phyloP scores from a whole-genome alignment of 2,888 invertebrate species.

The Syrista parreyssii region DNA sequence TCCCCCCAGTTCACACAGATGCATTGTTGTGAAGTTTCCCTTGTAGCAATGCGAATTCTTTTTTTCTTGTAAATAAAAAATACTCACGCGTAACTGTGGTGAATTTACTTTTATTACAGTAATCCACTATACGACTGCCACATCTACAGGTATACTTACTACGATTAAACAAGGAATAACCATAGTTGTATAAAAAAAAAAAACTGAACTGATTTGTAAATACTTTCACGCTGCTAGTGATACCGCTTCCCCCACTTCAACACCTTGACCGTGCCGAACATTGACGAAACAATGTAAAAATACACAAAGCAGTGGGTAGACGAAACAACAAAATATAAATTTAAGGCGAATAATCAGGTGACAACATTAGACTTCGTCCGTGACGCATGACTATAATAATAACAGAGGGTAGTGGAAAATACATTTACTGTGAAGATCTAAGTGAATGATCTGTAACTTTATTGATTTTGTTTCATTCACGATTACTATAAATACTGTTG shows the following conservation, averaged over 20 bases:
- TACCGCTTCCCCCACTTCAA: not conserved
- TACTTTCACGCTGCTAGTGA: not conserved
- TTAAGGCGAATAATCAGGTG: no score
- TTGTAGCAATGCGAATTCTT: not conserved
- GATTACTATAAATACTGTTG: conserved; percentile 31
- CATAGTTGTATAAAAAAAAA: not conserved
- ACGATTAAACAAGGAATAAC: not conserved
- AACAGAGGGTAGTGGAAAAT: not conserved
- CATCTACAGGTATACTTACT: not conserved
- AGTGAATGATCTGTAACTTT: not conserved
- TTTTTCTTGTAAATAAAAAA: conserved; percentile 39
- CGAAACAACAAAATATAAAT: not conserved
- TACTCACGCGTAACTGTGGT: conserved; percentile 35
- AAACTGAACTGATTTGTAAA: not conserved
- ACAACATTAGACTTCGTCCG: no score
- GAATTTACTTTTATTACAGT: conserved; percentile 36
- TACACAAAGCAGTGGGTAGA: not conserved
- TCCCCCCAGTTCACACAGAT: not conserved
- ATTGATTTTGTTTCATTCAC: conserved; percentile 26
- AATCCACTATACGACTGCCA: conserved; percentile 22
- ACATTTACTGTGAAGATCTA: not conserved
- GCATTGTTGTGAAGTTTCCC: not conserved
- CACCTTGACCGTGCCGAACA: not conserved
- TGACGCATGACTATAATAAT: not conserved
- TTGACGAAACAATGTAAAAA: not conserved